These are phyloP conservation scores for Porites cylindrica DNA, from an alignment of 92 coral and sea anemone species.

Conservation along the genomic window DNA sequence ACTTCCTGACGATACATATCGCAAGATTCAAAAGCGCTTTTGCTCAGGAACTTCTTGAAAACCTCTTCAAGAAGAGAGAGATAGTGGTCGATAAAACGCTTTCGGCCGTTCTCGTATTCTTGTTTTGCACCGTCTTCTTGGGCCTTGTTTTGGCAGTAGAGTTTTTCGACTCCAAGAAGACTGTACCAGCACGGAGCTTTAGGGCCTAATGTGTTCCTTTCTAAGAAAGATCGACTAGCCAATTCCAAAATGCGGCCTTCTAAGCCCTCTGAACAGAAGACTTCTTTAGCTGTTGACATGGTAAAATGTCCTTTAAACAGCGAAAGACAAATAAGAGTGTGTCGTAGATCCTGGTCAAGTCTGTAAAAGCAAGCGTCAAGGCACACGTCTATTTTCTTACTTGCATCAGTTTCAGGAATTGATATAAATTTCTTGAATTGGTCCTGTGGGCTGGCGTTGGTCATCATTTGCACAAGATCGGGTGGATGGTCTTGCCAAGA, in stretches of 20 bases:
- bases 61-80: slow-evolving; percentile 31
- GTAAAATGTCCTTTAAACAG: slow-evolving; percentile 1
- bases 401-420: background rate
- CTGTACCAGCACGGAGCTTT: background rate
- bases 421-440: background rate
- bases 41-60: slow-evolving; percentile 46
- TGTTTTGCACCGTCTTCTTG: background rate
- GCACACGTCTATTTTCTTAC: background rate
- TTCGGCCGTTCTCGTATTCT: slow-evolving; percentile 15
- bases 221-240: slow-evolving; percentile 15
- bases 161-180: slow-evolving; percentile 8
- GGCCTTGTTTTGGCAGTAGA: slow-evolving; percentile 47
- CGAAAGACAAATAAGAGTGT: background rate
- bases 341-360: background rate
- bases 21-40: slow-evolving; percentile 31
- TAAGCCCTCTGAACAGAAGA: background rate
- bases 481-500: background rate
- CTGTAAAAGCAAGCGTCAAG: slow-evolving; percentile 35
- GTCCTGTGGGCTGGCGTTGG: background rate
- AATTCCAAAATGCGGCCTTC: slow-evolving; percentile 19
- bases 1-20: slow-evolving; percentile 31
- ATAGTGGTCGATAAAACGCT: slow-evolving; percentile 36
- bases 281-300: background rate
- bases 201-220: background rate
- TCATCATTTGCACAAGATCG: background rate